These are phyloP conservation scores for Scaptomyza hsui DNA, from an alignment of 1,140 invertebrate species.

Conservation along the genomic window DNA sequence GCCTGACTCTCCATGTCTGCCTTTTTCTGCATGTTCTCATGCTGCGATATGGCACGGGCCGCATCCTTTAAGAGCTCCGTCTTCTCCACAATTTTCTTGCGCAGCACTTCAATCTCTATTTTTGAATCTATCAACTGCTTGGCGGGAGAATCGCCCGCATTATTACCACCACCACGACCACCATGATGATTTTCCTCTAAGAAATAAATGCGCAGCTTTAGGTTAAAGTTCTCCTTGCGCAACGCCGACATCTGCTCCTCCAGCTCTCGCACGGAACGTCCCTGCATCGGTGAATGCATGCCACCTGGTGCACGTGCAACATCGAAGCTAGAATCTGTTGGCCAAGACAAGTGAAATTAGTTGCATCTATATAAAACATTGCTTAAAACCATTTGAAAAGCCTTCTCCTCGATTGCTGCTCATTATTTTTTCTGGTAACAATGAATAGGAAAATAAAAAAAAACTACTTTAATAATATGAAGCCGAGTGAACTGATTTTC, in stretches of 20 bases:
- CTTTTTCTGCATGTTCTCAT: constrained; percentile 86
- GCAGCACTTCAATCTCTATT: constrained; percentile 91
- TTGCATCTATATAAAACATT: not conserved
- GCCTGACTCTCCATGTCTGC: constrained; percentile 60
- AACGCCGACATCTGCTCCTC: constrained; percentile 93
- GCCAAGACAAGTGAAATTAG: not conserved
- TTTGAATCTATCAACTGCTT: constrained; percentile 92
- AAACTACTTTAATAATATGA: not conserved
- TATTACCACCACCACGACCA: constrained; percentile 21
- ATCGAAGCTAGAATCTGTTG: constrained; percentile 68
- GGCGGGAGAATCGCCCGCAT: constrained; percentile 51
- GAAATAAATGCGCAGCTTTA: constrained; percentile 95
- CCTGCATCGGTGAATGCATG: constrained; percentile 84
- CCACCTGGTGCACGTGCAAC: constrained; percentile 52
- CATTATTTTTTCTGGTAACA: not conserved
- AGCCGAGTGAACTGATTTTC: constrained; percentile 14
- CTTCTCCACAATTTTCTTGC: constrained; percentile 91
- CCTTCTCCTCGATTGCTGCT: too few relatives aligned
- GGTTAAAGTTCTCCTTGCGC: constrained; percentile 96
- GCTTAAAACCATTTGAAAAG: too few relatives aligned
- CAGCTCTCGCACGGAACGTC: constrained; percentile 93
- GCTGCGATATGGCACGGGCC: constrained; percentile 90
- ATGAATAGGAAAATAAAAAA: constrained; percentile 25
- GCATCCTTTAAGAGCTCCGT: constrained; percentile 93
- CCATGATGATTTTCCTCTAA: constrained; percentile 88